Conservation (phyloP, 2,797 vertebrate species). For the Notoglanidium macrostoma region DNA sequence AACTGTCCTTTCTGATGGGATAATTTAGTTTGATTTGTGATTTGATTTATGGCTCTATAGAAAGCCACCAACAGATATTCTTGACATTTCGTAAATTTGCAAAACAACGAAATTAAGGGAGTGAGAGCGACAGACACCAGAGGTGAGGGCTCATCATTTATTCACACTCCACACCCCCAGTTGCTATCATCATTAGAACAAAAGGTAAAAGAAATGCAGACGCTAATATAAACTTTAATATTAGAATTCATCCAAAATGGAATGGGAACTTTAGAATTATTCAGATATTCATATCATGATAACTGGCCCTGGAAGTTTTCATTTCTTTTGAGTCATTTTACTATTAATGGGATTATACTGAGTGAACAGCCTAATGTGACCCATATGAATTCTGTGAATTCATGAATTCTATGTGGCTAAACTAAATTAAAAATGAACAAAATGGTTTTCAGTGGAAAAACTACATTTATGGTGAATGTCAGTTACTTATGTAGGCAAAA, state of each 20-base stretch:
- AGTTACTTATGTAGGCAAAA: too few species aligned
- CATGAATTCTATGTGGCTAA: too few species aligned
- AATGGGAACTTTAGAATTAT: background rate
- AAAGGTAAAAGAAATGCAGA: slow-evolving; percentile 21
- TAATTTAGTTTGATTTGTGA: slow-evolving; percentile 56
- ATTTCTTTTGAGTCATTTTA: background rate
- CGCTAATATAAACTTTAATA: background rate
- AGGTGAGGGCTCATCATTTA: slow-evolving; percentile 31
- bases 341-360: too few species aligned
- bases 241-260: background rate
- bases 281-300: background rate
- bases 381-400: too few species aligned
- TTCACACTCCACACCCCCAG: slow-evolving; percentile 9
- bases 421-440: too few species aligned
- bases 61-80: slow-evolving; percentile 51
- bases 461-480: too few species aligned
- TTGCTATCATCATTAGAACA: slow-evolving; percentile 18
- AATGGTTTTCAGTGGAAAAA: too few species aligned
- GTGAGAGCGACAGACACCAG: slow-evolving; percentile 56
- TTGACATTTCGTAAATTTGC: slow-evolving; percentile 42
- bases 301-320: background rate
- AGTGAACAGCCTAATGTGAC: background rate
- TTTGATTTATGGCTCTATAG: slow-evolving; percentile 18
- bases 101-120: slow-evolving; percentile 46
- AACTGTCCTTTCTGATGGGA: slow-evolving; percentile 54